Percentiles rank a stretch among this genome's conserved stretches.
Evolutionary conservation across 2,797 vertebrate species (phyloP).

Genomic region (Brotula barbata): DNA sequence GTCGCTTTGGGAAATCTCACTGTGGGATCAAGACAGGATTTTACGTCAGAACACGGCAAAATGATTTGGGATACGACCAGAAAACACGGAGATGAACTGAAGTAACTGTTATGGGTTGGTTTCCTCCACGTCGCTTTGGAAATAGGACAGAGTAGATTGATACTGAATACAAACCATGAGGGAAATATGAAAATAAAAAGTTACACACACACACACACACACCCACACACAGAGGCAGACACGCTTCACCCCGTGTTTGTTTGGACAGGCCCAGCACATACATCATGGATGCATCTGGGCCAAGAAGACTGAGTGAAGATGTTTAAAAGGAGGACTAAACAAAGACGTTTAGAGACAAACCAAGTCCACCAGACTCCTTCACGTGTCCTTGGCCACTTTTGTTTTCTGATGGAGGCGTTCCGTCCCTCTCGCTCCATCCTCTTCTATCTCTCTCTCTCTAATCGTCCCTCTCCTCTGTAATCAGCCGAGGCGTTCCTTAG

Average conservation of each 20-base stretch:
- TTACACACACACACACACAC: constrained; percentile 5
- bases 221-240: not conserved
- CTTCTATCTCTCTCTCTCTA: constrained; percentile 22
- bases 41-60: constrained; percentile 35
- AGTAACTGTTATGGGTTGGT: constrained; percentile 2
- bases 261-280: constrained; percentile 53
- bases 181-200: constrained; percentile 50
- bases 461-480: constrained; percentile 58
- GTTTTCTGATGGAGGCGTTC: constrained; percentile 39
- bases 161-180: constrained; percentile 35
- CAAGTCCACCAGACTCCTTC: constrained; percentile 54
- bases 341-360: constrained; percentile 52
- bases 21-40: constrained; percentile 56
- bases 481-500: constrained; percentile 46
- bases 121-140: constrained; percentile 21
- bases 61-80: constrained; percentile 8
- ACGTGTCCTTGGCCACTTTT: constrained; percentile 61
- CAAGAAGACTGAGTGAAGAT: constrained; percentile 57
- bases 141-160: constrained; percentile 67
- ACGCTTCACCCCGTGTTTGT: constrained; percentile 29
- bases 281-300: constrained; percentile 64
- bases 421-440: constrained; percentile 24
- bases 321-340: constrained; percentile 60
- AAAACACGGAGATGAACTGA: not conserved
- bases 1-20: constrained; percentile 79